phyloP scores from a whole-genome alignment of 2,888 invertebrate genomes.

The Plebejus argus region DNA sequence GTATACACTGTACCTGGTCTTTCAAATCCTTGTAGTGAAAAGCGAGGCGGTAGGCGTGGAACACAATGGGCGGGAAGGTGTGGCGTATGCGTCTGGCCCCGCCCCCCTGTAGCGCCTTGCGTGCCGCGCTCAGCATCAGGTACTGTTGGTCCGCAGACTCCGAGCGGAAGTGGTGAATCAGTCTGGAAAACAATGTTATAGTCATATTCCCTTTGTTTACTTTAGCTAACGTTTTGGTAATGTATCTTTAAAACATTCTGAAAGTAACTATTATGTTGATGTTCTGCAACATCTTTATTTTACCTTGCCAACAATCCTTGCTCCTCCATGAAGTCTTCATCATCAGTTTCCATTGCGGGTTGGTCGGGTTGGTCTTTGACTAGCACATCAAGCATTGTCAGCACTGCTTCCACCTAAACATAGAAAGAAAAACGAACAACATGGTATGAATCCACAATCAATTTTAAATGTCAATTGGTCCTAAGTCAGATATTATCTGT shows the following conservation, averaged over 20 bases:
- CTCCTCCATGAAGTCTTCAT: conserved; percentile 97
- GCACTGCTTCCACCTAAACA: conserved; percentile 85
- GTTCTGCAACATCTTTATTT: not conserved
- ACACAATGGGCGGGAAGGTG: conserved; percentile 96
- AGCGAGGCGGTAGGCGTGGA: conserved; percentile 95
- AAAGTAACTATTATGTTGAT: too few species aligned
- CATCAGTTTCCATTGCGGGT: conserved; percentile 84
- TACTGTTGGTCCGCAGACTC: conserved; percentile 92
- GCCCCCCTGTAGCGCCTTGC: conserved; percentile 95
- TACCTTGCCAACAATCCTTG: conserved; percentile 94
- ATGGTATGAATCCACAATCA: too few species aligned
- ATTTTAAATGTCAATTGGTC: too few species aligned
- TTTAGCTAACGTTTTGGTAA: too few species aligned
- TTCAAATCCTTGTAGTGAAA: conserved; percentile 89
- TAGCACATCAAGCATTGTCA: conserved; percentile 91
- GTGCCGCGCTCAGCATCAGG: conserved; percentile 92
- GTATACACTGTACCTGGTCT: conserved; percentile 83
- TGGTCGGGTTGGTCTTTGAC: conserved; percentile 92
- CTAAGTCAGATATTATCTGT: too few species aligned
- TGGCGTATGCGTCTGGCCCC: conserved; percentile 93
- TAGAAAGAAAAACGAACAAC: not conserved
- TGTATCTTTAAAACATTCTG: too few species aligned
- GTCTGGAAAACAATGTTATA: conserved; percentile 64
- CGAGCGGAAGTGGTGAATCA: conserved; percentile 91
- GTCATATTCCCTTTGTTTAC: too few species aligned